Base-by-base conservation (phyloP, 2,888 invertebrate species). In the Eudasyphora cyanicolor region DNA sequence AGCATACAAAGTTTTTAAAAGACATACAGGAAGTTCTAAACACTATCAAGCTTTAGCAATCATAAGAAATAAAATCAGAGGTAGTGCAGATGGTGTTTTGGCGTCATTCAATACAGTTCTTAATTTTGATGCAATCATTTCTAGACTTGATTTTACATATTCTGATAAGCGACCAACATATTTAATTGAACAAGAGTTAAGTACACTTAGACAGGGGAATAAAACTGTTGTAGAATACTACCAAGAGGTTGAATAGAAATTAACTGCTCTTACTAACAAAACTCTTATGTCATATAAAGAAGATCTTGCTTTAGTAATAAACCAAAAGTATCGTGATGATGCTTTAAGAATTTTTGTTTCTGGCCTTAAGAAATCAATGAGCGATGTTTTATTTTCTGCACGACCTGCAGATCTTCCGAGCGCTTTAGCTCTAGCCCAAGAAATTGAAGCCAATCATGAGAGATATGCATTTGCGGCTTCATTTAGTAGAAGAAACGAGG, bases 91-190 rank as follows among this genome's bases (percentile, higher is more conserved):
- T 42, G 49, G 67, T 1, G 79, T 80, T 27, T 51, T 81, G 17
- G 64, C 77, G 24, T 81, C 79, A 0, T 80, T 82, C 54, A 75
- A 83, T 70, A 84, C 82, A 32, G 78, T 73, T n/a, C 45, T 84
- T 17, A 85, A 84, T 73, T 84, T 82, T 75, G 54, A 64, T 14
- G 80, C 84, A 4, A 81, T 84, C 10, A 38, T 85, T n/a, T 69
- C 51, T 51, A 79, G 84, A 35, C 17, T 83, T 8, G 76, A 86
- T 49, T 82, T 82, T 67, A 79, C 83, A 14, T 80, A 80, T 32
- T 42, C 76, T 3, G 76, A 82, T 27, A 81, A 77, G 32, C 64
- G 32, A 5, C 82, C 80, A 10, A 84, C 81, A 14, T 82, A 81
- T 24, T 51, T 82, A 19, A 69, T 85, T 8, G 85, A 86, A 1